phyloP scores from a whole-genome alignment of 2,113 vertebrate species.

The Plotosus lineatus region DNA sequence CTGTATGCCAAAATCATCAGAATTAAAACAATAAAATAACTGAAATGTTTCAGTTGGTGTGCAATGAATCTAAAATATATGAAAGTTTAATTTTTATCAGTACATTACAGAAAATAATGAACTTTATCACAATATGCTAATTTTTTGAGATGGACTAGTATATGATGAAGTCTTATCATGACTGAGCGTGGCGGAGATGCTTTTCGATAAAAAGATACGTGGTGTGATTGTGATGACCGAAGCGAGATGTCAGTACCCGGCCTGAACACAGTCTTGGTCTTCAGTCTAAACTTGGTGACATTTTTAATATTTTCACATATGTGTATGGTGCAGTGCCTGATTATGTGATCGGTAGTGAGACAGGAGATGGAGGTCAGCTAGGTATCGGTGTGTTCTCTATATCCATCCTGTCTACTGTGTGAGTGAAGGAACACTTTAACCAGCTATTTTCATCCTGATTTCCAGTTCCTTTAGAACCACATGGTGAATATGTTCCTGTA shows the following conservation, averaged over 20 bases:
- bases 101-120: too few relatives aligned
- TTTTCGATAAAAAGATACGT: background rate
- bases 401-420: background rate
- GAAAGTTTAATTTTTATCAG: too few relatives aligned
- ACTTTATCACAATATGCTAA: too few relatives aligned
- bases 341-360: background rate
- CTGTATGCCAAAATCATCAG: too few relatives aligned
- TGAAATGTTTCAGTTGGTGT: too few relatives aligned
- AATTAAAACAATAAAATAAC: too few relatives aligned
- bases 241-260: background rate
- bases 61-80: too few relatives aligned
- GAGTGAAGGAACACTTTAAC: background rate
- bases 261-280: background rate
- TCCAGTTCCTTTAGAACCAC: background rate
- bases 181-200: too few relatives aligned
- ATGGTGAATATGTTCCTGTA: constrained; percentile 6
- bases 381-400: background rate
- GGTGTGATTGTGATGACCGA: background rate
- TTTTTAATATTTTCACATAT: background rate
- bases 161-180: too few relatives aligned
- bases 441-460: background rate
- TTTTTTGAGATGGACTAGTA: too few relatives aligned
- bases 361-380: constrained; percentile 6
- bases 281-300: background rate
- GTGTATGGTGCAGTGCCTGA: background rate